Base-by-base conservation (phyloP, 1,140 invertebrate species). In the Cherax quadricarinatus region DNA sequence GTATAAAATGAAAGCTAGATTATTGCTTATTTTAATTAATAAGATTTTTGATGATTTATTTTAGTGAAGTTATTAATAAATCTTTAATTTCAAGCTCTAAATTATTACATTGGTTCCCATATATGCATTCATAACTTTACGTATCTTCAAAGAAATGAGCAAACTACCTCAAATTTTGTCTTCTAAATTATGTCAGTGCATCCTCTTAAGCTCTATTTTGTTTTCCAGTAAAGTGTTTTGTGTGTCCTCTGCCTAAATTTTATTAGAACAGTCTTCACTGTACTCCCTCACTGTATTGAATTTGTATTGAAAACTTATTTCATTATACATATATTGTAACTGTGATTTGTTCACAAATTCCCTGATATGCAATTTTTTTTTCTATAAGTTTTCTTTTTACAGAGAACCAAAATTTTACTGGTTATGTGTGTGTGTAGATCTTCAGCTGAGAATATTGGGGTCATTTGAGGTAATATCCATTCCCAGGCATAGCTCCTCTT, bases 131-230 rank as follows among this genome's bases (percentile, higher is more conserved):
- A 75, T 75, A n/a, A 75, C 70, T 30, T 75, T 24, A 12, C 30
- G 24, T 24, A 30, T 24, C 70, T 75, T 75, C 24, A 30, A n/a
- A 75, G n/a, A 75, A 5, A 30, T 75, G 70, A 75, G 70, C 70
- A 75, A 75, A 75, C 9, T 75, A 30, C n/a, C 70, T 75, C 24
- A 30, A 30, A n/a, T 75, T 9, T 24, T 75, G 24, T 6, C 3
- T 30, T 75, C 6, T 75, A 30, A 75, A 75, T 75, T 75, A 75
- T n/a, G 7, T 30, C n/a, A 30, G 21, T 75, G 70, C 70, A 75
- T 75, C 70, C n/a, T 75, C 30, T 75, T 75, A 75, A 75, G 70
- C 70, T 75, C 21, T 75, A 30, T 75, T 75, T 75, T 75, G 70
- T 75, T 24, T 75, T 30, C 70, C 70, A 30, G 70, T 30, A 75